Base-by-base conservation (phyloP, 92 coral and sea anemone species). In the Phenganax subtilis region DNA sequence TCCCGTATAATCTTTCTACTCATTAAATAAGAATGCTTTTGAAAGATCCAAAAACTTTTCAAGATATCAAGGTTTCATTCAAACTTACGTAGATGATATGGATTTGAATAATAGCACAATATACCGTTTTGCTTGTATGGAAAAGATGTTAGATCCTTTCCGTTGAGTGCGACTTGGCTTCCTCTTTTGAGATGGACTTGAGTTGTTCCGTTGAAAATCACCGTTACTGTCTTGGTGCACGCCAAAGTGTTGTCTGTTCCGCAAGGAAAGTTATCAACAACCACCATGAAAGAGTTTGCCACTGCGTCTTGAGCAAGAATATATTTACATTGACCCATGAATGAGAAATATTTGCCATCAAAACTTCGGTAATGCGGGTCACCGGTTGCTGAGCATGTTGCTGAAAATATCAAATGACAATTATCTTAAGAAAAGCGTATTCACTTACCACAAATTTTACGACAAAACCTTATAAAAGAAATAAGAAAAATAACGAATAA, bases 181-280 rank as follows among this genome's bases (percentile, higher is more conserved):
- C 82, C 82, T 60, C 82, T 77, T 44, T 77, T 77, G 25, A 81
- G 84, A 79, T 88, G 85, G 54, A 86, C 84, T 64, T 86, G 59
- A 65, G 91, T 84, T 16, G 82, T 84, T 75, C 85, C 87, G 86
- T 86, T 86, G 76, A 88, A 90, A 29, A 81, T 80, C 3, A 87
- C 85, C n/a, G 82, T 86, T 14, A 89, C 93, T 4, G 93, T 85
- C 74, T 90, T 90, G n/a, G 89, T 90, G 57, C 93, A 90, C 75
- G 89, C 82, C 64, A 87, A 82, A 31, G 74, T 75, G 56, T 87
- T 83, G 73, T 82, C 87, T 54, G 89, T 72, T 56, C 88, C 87
- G 57, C 93, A 90, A 7, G 90, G 82, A 31, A 83, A 89, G 57
- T 90, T 90, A 72, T 90, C 82, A 61, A 90, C 87, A 82, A 86